Base-by-base conservation (phyloP, 1,140 invertebrate genomes). In the Carposina sasakii region DNA sequence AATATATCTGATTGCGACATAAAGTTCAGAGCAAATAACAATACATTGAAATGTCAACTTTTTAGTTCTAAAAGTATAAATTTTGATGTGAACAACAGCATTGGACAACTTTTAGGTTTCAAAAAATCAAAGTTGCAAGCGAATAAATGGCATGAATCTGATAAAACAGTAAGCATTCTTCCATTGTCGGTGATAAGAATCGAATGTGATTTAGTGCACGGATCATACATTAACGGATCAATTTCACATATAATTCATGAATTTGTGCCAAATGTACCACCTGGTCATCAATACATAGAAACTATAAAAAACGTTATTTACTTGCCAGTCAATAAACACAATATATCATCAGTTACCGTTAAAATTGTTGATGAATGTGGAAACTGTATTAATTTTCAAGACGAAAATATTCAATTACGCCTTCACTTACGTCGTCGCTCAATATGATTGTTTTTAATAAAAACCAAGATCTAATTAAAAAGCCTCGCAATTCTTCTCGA, bases 141-240 rank as follows among this genome's bases (percentile, higher is more conserved):
- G 10, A 42, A 49, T 49, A 49, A 40, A 41, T 49, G 24, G 36
- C 36, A 33, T 20, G 26, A 40, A 16, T 49, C 47, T 22, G 13
- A 21, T 20, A 17, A 12, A 41, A 36, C 47, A 9, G 37, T 49
- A 12, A 40, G 16, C 47, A 49, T 49, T 49, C 26, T 49, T 12
- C 24, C 47, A 8, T n/a, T 20, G 37, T 39, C 47, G 10, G 36
- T 49, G 12, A 39, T 49, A 12, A n/a, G 37, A 21, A 22, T 49
- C 28, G 47, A 49, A 41, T 49, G 36, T 49, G 37, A 49, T 21
- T 17, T 49, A 10, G 19, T 49, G 12, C 24, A 26, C 13, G 47
- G 47, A 13, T 49, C 47, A 22, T 49, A 21, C 33, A 41, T 19
- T 20, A 42, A 49, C 22, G 47, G 47, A 15, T 12, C 21, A 31